Evolutionary conservation across 2,797 vertebrate genomes (phyloP).

Genomic region (Eulemur albifrons): DNA sequence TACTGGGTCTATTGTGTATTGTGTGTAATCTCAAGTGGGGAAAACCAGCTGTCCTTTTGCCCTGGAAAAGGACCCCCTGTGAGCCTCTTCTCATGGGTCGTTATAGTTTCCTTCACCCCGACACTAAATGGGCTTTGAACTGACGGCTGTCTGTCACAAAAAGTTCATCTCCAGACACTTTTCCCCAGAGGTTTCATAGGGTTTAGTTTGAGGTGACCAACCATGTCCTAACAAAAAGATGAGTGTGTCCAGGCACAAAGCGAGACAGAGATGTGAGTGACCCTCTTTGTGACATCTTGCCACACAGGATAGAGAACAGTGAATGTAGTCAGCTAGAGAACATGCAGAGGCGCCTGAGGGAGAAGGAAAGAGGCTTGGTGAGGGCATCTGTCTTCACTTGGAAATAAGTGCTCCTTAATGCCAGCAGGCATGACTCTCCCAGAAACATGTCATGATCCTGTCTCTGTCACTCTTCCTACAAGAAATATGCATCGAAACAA

Average conservation of each 20-base stretch:
- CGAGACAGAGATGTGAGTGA: conserved; percentile 76
- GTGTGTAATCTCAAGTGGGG: conserved; percentile 22
- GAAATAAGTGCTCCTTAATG: conserved; percentile 76
- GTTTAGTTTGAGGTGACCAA: conserved; percentile 81
- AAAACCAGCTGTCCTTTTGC: conserved; percentile 56
- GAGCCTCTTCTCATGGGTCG: conserved; percentile 52
- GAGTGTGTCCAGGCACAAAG: conserved; percentile 79
- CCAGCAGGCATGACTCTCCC: conserved; percentile 70
- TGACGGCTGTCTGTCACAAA: conserved; percentile 61
- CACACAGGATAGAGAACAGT: conserved; percentile 80
- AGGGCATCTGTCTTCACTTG: background rate
- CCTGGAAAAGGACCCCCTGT: conserved; percentile 25
- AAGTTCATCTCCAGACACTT: conserved; percentile 76
- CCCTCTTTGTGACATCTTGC: conserved; percentile 81
- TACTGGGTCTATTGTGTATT: background rate
- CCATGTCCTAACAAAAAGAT: conserved; percentile 80
- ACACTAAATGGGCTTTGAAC: conserved; percentile 80
- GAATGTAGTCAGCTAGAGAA: conserved; percentile 56
- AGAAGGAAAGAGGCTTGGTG: conserved; percentile 50
- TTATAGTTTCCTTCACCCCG: conserved; percentile 43
- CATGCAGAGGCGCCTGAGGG: conserved; percentile 62
- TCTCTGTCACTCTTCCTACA: conserved; percentile 34
- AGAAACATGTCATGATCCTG: conserved; percentile 63
- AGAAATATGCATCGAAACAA: conserved; percentile 62
- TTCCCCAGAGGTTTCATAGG: conserved; percentile 70